Percentiles rank a stretch among this genome's conserved stretches.
These are phyloP conservation scores for Drosophila neotestacea DNA, from an alignment of 2,888 invertebrate genomes.

Conservation along the genomic window DNA sequence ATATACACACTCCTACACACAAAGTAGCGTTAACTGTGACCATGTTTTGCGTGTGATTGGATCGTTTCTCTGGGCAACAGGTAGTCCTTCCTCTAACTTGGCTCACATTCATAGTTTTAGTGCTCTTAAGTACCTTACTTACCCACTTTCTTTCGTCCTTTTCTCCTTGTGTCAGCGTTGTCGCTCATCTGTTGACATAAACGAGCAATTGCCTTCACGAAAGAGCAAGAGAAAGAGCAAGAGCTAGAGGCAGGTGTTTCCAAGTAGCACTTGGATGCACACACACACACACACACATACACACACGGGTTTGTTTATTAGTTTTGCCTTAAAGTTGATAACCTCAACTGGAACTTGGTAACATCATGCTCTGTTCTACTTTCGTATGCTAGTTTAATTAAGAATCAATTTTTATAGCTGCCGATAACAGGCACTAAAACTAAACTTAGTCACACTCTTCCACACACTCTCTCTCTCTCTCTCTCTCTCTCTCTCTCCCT, in stretches of 20 bases:
- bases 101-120: slow-evolving; percentile 59
- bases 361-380: slow-evolving; percentile 1
- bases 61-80: slow-evolving; percentile 49
- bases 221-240: background rate
- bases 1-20: background rate
- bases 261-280: slow-evolving; percentile 35
- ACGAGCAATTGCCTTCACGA: slow-evolving; percentile 47
- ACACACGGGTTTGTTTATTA: slow-evolving; percentile 39
- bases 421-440: slow-evolving; percentile 66
- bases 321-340: slow-evolving; percentile 37
- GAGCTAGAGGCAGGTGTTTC: slow-evolving; percentile 39
- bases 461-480: background rate
- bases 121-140: slow-evolving; percentile 55
- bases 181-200: slow-evolving; percentile 44
- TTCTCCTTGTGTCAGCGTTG: background rate
- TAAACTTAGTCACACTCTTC: slow-evolving; percentile 47
- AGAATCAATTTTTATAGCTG: slow-evolving; percentile 75
- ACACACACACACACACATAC: slow-evolving; percentile 10
- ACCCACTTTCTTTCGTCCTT: slow-evolving; percentile 25
- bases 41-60: slow-evolving; percentile 50
- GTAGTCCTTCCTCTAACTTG: slow-evolving; percentile 28
- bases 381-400: slow-evolving; percentile 69
- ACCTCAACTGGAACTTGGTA: slow-evolving; percentile 4
- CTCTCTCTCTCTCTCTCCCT: background rate
- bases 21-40: slow-evolving; percentile 14